Conservation (phyloP, 2,113 vertebrate genomes). For the Myxocyprinus asiaticus region DNA sequence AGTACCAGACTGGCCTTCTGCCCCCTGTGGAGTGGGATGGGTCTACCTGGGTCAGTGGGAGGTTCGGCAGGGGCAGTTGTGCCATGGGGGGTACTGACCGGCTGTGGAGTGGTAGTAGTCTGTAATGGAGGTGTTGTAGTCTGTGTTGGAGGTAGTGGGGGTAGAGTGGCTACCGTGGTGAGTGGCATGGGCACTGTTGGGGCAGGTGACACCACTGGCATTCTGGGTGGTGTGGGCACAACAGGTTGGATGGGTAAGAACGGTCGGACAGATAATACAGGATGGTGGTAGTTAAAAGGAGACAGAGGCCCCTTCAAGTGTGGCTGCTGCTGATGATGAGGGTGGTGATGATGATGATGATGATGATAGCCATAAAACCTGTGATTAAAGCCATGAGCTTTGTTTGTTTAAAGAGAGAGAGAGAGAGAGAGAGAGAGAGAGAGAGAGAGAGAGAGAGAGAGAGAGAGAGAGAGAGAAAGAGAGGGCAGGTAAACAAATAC, state of each 20-base stretch:
- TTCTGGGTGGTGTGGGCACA: slow-evolving; percentile 19
- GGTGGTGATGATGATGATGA: slow-evolving; percentile 11
- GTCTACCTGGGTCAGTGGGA: slow-evolving; percentile 58
- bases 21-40: neutral
- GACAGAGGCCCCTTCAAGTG: slow-evolving; percentile 49
- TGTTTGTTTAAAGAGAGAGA: slow-evolving; percentile 48
- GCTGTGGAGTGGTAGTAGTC: slow-evolving; percentile 37
- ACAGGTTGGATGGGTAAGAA: slow-evolving; percentile 16
- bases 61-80: slow-evolving; percentile 42
- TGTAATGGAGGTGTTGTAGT: neutral
- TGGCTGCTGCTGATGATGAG: slow-evolving; percentile 29
- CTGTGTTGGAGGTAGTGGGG: slow-evolving; percentile 32
- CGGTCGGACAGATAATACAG: slow-evolving; percentile 6
- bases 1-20: neutral
- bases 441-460: too few species aligned
- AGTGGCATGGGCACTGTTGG: slow-evolving; percentile 26
- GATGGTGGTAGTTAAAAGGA: slow-evolving; percentile 53
- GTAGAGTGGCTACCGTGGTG: slow-evolving; percentile 6
- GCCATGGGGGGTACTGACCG: slow-evolving; percentile 51
- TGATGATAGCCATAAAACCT: slow-evolving; percentile 63
- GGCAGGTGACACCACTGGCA: slow-evolving; percentile 22
- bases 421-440: slow-evolving; percentile 23
- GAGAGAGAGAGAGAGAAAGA: too few species aligned
- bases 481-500: too few species aligned
- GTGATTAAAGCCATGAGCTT: slow-evolving; percentile 64